Percentiles rank a stretch among this genome's conserved stretches.
phyloP scores from a whole-genome alignment of 1,140 invertebrate species.

The Pentalonia nigronervosa region DNA sequence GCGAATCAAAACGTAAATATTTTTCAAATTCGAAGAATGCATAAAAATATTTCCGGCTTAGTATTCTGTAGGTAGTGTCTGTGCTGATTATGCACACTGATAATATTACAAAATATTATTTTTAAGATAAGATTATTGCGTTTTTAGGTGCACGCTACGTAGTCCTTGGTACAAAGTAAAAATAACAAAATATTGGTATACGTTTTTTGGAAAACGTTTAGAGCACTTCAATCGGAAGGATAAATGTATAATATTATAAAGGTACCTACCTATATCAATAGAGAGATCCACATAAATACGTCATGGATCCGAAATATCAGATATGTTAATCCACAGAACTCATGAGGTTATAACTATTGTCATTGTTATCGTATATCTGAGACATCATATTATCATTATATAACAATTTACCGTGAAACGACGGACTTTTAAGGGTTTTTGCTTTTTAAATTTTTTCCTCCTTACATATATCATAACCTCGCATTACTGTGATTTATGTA shows the following conservation, averaged over 20 bases:
- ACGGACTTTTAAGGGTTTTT: background rate
- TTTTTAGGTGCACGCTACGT: background rate
- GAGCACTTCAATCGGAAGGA: no score
- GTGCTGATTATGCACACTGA: background rate
- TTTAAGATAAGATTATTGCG: background rate
- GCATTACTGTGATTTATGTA: background rate
- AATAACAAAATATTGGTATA: background rate
- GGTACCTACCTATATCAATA: no score
- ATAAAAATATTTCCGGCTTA: background rate
- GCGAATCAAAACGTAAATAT: background rate
- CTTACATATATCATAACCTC: background rate
- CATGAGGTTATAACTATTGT: background rate
- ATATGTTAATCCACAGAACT: background rate
- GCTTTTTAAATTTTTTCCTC: background rate
- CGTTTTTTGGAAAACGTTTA: background rate
- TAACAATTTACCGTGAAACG: background rate
- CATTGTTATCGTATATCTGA: background rate
- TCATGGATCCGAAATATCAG: background rate
- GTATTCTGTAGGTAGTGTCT: background rate
- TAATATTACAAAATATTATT: background rate
- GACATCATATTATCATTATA: background rate
- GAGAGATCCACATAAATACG: background rate
- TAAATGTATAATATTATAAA: no score
- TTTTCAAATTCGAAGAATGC: background rate
- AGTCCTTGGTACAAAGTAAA: background rate